Evolutionary conservation across 2,797 vertebrate genomes (phyloP), one percentile per base, ranked within the genome.

Genomic region (Valencia hispanica): DNA sequence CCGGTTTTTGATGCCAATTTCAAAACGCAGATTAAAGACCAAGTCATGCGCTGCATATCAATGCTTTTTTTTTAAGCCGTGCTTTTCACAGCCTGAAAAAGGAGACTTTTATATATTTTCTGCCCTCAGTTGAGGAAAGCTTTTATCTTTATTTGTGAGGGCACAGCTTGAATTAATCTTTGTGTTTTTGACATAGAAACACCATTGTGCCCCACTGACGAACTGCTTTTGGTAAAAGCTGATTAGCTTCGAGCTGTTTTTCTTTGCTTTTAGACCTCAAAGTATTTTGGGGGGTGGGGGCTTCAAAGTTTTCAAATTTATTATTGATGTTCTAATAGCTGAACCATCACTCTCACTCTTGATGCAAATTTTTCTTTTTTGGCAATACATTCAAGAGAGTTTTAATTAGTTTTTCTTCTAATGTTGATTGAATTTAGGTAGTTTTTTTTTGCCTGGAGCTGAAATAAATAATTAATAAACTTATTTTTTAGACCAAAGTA

Each of bases 161-260:
- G 85, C 84, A 76, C 90, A 88, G 90, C 91, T 91, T 92, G 91
- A 89, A 91, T 91, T 86, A 91, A 92, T 89, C 88, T 65, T 68
- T 73, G 85, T 89, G 85, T 88, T 91, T n/a, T 79, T 87, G 88
- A 90, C 89, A 91, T 34, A 84, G 83, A 57, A 82, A 73, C 79
- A 55, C 79, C 79, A 87, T 88, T 90, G 85, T 90, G 78, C 59
- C 79, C 65, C n/a, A 61, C 79, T 87, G 87, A 83, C 90, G 89
- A 83, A 86, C 82, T 72, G 51, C 36, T 71, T 88, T 86, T 53
- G 75, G 70, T 84, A 12, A 90, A 87, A 92, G 90, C 91, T 87
- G 91, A 91, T 94, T 91, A 87, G 72, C 84, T 82, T 70, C 68
- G 70, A 84, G 90, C 82, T 0, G 41, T 82, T 90, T 87, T 68